Percentiles rank a stretch among this genome's conserved stretches.
These are phyloP conservation scores for Cactoblastis cactorum DNA, from an alignment of 2,888 invertebrate genomes.

Conservation along the genomic window DNA sequence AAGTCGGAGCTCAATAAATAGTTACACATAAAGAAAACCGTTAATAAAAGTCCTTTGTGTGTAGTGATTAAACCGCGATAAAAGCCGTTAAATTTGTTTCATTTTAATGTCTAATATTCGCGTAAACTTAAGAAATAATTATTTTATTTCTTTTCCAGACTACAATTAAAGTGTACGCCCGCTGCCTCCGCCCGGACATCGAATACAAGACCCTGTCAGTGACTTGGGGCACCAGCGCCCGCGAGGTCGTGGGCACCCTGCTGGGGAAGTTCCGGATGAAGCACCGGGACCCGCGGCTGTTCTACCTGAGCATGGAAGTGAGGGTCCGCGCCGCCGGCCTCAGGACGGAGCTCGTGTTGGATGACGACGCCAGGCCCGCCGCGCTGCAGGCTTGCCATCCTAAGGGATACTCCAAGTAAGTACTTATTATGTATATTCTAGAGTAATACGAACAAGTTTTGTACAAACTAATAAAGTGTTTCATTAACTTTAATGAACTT, in stretches of 20 bases:
- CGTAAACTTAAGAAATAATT: too few relatives aligned
- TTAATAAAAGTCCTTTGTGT: too few relatives aligned
- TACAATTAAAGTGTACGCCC: conserved; percentile 94
- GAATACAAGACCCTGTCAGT: conserved; percentile 97
- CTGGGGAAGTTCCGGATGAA: conserved; percentile 94
- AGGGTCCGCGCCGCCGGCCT: conserved; percentile 91
- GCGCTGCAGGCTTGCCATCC: conserved; percentile 96
- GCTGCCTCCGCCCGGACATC: conserved; percentile 93
- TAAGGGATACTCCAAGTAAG: conserved; percentile 92
- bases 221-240: conserved; percentile 92
- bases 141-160: conserved; percentile 80
- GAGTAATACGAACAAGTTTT: too few relatives aligned
- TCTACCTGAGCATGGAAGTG: conserved; percentile 97
- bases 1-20: too few relatives aligned
- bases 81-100: too few relatives aligned
- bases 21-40: too few relatives aligned
- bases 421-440: conserved; percentile 20
- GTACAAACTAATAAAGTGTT: too few relatives aligned
- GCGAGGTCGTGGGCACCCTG: conserved; percentile 90
- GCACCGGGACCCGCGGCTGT: conserved; percentile 94
- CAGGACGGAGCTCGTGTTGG: conserved; percentile 88
- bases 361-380: conserved; percentile 93
- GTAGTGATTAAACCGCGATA: too few relatives aligned
- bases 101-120: too few relatives aligned
- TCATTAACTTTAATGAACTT: too few relatives aligned